A percentile compares a stretch with the other conserved stretches of the same genome.
phyloP scores from a whole-genome alignment of 2,888 invertebrate genomes.

The Apotomis turbidana region DNA sequence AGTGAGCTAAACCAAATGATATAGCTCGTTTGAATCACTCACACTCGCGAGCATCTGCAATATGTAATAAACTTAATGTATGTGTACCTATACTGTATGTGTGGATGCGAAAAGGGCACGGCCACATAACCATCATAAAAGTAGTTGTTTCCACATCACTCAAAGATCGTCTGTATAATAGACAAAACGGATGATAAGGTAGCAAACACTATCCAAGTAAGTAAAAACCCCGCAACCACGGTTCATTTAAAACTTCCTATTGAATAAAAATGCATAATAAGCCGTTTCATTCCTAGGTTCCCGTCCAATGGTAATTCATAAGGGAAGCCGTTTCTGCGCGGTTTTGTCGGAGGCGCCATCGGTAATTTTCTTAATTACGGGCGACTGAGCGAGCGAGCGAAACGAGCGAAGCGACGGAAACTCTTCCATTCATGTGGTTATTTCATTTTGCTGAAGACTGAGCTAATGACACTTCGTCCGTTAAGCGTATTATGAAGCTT shows the following conservation, averaged over 20 bases:
- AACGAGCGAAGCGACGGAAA: constrained; percentile 15
- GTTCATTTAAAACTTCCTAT: not conserved
- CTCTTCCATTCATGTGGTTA: constrained; percentile 47
- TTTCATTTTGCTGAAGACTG: constrained; percentile 46
- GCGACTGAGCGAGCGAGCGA: constrained; percentile 44
- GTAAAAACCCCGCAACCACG: not conserved
- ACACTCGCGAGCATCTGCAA: no score
- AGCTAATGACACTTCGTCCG: constrained; percentile 18
- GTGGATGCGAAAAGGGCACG: no score
- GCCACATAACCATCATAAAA: no score
- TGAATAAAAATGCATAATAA: constrained; percentile 5
- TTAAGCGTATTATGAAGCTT: constrained; percentile 7
- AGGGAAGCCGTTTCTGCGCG: constrained; percentile 45
- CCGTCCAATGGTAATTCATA: constrained; percentile 30
- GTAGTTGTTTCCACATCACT: no score
- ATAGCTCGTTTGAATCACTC: no score
- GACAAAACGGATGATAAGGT: no score
- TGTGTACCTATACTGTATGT: no score
- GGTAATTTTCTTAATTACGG: constrained; percentile 67
- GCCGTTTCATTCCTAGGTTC: constrained; percentile 9
- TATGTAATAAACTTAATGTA: no score
- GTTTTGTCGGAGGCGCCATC: constrained; percentile 57
- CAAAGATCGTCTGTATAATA: no score
- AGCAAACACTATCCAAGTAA: not conserved
- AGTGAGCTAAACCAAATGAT: no score